phyloP scores from a whole-genome alignment of 2,113 vertebrate genomes.

The Tachycineta bicolor region DNA sequence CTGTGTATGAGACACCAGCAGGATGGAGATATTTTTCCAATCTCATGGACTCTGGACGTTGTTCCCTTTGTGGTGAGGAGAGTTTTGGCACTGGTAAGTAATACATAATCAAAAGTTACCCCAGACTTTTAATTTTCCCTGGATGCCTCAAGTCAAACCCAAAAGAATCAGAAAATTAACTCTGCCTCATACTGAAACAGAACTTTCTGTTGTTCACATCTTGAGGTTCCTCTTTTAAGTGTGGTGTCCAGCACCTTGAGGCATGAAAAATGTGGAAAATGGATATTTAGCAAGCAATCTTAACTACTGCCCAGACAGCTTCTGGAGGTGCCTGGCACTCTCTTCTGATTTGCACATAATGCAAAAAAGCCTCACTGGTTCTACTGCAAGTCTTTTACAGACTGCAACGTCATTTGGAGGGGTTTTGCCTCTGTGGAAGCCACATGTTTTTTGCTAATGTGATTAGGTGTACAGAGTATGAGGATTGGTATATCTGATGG shows the following conservation, averaged over 20 bases:
- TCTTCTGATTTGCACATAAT: not conserved
- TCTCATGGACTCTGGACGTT: constrained; percentile 97
- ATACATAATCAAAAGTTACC: not conserved
- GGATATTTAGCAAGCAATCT: not conserved
- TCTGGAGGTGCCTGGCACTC: not conserved
- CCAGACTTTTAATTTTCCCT: not conserved
- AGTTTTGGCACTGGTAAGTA: constrained; percentile 95
- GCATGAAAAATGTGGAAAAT: not conserved
- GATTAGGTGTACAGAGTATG: not conserved
- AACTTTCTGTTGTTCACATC: not conserved
- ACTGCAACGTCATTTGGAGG: not conserved
- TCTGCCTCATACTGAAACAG: not conserved
- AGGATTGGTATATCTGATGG: not conserved
- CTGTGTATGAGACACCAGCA: constrained; percentile 95
- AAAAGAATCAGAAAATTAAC: not conserved
- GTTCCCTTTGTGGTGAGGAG: constrained; percentile 96
- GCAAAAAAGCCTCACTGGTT: not conserved
- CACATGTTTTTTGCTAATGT: not conserved
- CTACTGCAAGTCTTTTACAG: not conserved
- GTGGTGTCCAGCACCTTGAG: not conserved
- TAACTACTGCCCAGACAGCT: not conserved
- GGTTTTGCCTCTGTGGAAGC: not conserved
- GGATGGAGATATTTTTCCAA: constrained; percentile 98
- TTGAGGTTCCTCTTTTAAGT: not conserved
- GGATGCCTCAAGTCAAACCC: not conserved